Percentiles rank a stretch among this genome's conserved stretches.
Conservation (phyloP, 2,113 vertebrate species). For the Gymnarchus niloticus region DNA sequence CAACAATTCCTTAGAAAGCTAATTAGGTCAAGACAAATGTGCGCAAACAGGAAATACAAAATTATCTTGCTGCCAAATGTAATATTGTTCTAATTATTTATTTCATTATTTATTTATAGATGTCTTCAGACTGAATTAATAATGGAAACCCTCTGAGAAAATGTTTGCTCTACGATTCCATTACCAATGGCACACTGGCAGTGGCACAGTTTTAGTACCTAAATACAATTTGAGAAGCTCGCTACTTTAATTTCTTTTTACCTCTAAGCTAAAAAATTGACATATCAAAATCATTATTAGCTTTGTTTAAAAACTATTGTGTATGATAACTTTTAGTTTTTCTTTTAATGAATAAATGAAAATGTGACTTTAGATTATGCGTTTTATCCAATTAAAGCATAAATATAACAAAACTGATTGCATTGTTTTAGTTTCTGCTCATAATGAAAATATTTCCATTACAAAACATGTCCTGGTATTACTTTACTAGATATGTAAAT, state of each 20-base stretch:
- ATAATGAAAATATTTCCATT: neutral
- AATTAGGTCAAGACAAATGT: conserved; percentile 60
- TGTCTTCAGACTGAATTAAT: conserved; percentile 70
- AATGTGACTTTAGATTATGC: neutral
- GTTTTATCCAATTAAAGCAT: neutral
- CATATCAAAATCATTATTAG: conserved; percentile 8
- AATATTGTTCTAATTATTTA: conserved; percentile 68
- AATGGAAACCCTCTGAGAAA: conserved; percentile 63
- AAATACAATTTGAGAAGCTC: conserved; percentile 54
- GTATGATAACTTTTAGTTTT: neutral
- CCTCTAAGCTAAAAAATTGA: neutral
- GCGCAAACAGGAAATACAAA: conserved; percentile 63
- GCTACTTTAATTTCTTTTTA: conserved; percentile 40
- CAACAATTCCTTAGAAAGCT: conserved; percentile 69
- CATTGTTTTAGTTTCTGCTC: neutral
- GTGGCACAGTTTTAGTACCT: conserved; percentile 57
- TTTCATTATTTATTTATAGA: conserved; percentile 72
- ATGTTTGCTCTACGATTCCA: conserved; percentile 56
- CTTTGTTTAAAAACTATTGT: neutral
- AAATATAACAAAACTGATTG: neutral
- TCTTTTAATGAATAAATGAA: neutral
- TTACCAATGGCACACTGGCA: conserved; percentile 55
- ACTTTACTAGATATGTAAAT: neutral
- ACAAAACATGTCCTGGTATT: neutral
- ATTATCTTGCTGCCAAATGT: conserved; percentile 66